Evolutionary conservation across 2,888 invertebrate genomes (phyloP).

Genomic region (Lasioglossum malachurum): DNA sequence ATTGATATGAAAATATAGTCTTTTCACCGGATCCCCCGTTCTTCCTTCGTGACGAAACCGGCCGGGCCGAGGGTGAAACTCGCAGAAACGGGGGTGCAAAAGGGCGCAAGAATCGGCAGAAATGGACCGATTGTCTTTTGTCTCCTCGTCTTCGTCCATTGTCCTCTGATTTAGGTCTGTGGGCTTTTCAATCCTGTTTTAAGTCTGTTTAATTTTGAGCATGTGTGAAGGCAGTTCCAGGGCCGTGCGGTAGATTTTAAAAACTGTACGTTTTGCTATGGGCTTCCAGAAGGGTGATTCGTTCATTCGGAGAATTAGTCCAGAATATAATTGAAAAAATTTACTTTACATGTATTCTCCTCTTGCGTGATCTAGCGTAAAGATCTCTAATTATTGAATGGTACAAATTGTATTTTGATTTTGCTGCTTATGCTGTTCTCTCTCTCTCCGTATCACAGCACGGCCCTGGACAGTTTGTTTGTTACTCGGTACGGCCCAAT

Average conservation of each 20-base stretch:
- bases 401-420: no score
- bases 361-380: no score
- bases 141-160: constrained; percentile 62
- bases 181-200: background rate
- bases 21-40: constrained; percentile 61
- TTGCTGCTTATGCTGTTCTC: no score
- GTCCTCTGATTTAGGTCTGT: background rate
- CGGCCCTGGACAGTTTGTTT: background rate
- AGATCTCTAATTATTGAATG: no score
- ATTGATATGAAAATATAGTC: constrained; percentile 85
- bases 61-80: constrained; percentile 65
- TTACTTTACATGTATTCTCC: no score
- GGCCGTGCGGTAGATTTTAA: no score
- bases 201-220: background rate
- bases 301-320: no score
- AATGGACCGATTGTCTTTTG: constrained; percentile 68
- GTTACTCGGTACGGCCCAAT: background rate
- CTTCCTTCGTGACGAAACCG: constrained; percentile 74
- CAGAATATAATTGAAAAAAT: no score
- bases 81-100: constrained; percentile 56
- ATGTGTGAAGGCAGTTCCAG: background rate
- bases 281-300: no score
- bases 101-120: constrained; percentile 7
- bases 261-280: no score
- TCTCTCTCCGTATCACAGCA: no score